Conservation (phyloP, 2,797 vertebrate species). For the Eulemur rubriventer region DNA sequence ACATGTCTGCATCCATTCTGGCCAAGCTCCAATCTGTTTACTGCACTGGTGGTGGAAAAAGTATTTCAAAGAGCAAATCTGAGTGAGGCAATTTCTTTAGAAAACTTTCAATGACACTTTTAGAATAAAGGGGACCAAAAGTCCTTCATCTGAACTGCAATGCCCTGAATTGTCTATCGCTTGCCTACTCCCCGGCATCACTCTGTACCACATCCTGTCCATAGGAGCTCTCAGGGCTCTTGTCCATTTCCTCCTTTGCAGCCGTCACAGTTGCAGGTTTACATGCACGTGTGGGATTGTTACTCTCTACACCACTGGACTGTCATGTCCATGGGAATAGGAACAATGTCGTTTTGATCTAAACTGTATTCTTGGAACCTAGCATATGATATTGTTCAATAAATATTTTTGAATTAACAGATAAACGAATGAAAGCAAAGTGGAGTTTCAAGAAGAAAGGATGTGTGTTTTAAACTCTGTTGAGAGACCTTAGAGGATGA, state of each 20-base stretch:
- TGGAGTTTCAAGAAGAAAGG: not conserved
- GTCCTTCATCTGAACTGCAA: not conserved
- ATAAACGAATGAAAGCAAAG: not conserved
- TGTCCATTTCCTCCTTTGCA: not conserved
- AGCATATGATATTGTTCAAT: not conserved
- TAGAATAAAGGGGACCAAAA: not conserved
- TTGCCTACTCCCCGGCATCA: not conserved
- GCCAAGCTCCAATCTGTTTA: not conserved
- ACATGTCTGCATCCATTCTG: not conserved
- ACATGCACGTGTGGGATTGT: not conserved
- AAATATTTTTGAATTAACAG: constrained; percentile 7
- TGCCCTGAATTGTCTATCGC: not conserved
- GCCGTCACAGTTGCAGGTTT: not conserved
- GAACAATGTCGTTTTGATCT: not conserved
- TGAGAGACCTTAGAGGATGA: not conserved
- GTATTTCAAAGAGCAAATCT: not conserved
- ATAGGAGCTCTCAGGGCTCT: not conserved
- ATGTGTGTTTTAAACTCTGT: not conserved
- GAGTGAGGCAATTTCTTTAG: not conserved
- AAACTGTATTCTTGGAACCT: not conserved
- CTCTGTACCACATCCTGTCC: not conserved
- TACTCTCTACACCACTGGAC: not conserved
- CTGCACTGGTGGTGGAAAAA: not conserved
- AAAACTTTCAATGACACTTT: not conserved
- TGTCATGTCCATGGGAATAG: not conserved